Evolutionary conservation across 2,797 vertebrate species (phyloP).

Genomic region (Loris lydekkerianus): DNA sequence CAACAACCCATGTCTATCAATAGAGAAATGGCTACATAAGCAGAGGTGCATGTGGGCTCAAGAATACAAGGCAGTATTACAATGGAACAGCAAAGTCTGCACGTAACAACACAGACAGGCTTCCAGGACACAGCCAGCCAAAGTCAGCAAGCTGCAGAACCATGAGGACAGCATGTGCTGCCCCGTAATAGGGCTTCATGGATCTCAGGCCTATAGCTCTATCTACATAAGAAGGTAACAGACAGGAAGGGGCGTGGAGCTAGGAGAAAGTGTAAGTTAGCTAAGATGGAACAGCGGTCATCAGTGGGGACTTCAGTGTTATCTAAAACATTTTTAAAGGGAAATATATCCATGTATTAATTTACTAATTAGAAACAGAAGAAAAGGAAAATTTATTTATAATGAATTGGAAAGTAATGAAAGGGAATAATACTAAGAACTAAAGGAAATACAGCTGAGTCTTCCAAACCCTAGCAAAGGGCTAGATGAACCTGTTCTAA

Average conservation of each 20-base stretch:
- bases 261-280: not conserved
- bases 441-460: constrained; percentile 14
- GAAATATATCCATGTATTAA: not conserved
- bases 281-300: not conserved
- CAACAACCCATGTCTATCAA: not conserved
- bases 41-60: not conserved
- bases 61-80: not conserved
- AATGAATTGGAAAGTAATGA: constrained; percentile 15
- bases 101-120: not conserved
- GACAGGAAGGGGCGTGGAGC: not conserved
- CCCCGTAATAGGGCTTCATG: not conserved
- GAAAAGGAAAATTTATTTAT: constrained; percentile 34
- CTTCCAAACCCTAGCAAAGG: constrained; percentile 10
- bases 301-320: not conserved
- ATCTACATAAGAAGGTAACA: not conserved
- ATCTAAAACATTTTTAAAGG: constrained; percentile 31
- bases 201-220: not conserved
- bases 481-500: not conserved
- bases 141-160: not conserved
- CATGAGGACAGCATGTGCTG: not conserved
- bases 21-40: not conserved
- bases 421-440: constrained; percentile 39
- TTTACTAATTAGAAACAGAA: constrained; percentile 41
- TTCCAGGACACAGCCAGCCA: not conserved
- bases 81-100: not conserved